These are phyloP conservation scores for Gambelia wislizenii DNA, from an alignment of 2,797 vertebrate species.

Conservation along the genomic window DNA sequence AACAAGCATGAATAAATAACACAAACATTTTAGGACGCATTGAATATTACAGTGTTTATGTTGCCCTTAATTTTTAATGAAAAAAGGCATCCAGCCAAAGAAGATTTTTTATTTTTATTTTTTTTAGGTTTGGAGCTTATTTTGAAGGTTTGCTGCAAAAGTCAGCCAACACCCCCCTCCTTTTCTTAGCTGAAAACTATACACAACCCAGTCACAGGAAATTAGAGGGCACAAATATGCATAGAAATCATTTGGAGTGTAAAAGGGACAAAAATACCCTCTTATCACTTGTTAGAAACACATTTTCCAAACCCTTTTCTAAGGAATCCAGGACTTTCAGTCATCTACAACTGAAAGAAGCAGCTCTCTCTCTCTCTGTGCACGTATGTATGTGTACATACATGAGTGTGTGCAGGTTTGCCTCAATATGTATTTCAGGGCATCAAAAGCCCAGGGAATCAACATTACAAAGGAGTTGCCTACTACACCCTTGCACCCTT, in stretches of 20 bases:
- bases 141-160: slow-evolving; percentile 15
- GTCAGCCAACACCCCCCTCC: neutral
- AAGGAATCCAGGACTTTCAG: neutral
- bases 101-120: no score
- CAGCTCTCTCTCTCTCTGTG: neutral
- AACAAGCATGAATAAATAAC: slow-evolving; percentile 36
- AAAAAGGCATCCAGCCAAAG: neutral
- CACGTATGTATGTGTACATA: neutral
- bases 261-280: slow-evolving; percentile 20
- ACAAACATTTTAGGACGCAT: slow-evolving; percentile 31
- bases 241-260: neutral
- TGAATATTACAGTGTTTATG: slow-evolving; percentile 31
- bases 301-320: neutral
- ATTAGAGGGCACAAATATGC: neutral
- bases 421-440: no score
- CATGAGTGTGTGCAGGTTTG: neutral
- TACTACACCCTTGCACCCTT: neutral
- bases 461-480: neutral
- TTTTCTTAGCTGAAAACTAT: neutral
- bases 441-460: neutral
- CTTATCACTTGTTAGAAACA: slow-evolving; percentile 17
- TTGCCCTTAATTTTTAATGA: slow-evolving; percentile 30
- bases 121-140: neutral
- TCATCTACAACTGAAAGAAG: neutral
- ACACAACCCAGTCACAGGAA: neutral